Evolutionary conservation across 2,888 invertebrate genomes (phyloP).

Genomic region (Heliothis peltigera): DNA sequence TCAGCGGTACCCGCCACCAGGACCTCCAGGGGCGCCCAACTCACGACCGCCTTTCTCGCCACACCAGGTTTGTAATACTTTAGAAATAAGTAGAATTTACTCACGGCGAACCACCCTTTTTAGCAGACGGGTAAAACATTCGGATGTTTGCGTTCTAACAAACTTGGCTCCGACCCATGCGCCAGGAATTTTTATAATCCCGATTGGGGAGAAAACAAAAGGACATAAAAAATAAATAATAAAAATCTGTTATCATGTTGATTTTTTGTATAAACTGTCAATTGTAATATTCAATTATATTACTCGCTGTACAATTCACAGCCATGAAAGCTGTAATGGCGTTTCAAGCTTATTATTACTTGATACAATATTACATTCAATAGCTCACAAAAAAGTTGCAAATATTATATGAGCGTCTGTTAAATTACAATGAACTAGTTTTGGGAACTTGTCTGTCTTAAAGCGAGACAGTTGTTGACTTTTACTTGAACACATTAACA

Average conservation of each 20-base stretch:
- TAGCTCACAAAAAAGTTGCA: conserved; percentile 10
- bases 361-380: no score
- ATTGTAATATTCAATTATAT: not conserved
- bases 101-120: no score
- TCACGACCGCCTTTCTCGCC: conserved; percentile 87
- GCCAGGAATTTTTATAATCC: no score
- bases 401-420: conserved; percentile 20
- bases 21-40: conserved; percentile 84
- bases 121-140: no score
- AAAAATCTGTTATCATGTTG: not conserved
- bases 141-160: no score
- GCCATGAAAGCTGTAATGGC: not conserved
- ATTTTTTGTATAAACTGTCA: not conserved
- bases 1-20: conserved; percentile 87
- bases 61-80: conserved; percentile 78
- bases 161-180: no score
- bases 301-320: not conserved
- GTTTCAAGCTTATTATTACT: no score
- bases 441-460: conserved; percentile 23
- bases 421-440: conserved; percentile 27
- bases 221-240: no score
- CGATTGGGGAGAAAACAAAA: no score
- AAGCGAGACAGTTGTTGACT: conserved; percentile 15
- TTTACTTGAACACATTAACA: conserved; percentile 31
- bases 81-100: not conserved